Base-by-base conservation (phyloP, 2,113 vertebrate species). In the Bufo gargarizans region DNA sequence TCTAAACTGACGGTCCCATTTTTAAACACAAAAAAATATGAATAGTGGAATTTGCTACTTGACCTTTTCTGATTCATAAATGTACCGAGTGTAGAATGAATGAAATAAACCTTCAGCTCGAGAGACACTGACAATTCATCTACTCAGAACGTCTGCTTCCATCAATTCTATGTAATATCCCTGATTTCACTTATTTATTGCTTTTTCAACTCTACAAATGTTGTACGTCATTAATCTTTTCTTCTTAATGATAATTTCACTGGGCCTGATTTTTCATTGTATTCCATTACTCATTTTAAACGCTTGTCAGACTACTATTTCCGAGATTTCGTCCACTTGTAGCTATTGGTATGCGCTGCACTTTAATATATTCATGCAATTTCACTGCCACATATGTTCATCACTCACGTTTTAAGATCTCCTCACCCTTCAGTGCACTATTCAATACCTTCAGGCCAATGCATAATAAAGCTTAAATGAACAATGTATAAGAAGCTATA, bases 201-300 rank as follows among this genome's bases (percentile, higher is more conserved):
- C 13, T 49, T 45, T 20, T 47, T 4, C 59, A 47, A 63, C 78
- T 81, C 56, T 4, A 58, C 2, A 49, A 33, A 17, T 71, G 12
- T 84, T 53, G n/a, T 50, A 84, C 72, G 43, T 84, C 49, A 84
- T 84, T 84, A 84, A 84, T 55, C 59, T 84, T 84, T 71, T 33
- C 55, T 19, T 69, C 80, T 59, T 55, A 81, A 65, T 55, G 33
- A 56, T 22, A 50, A 80, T 67, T 76, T 8, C 43, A 13, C 69
- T 47, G 53, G 33, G 11, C 19, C 83, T 56, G 50, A 59, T 69
- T 43, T 56, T 16, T 78, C n/a, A 49, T 22, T 3, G 9, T 13
- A 16, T n/a, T 17, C 16, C 53, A 85, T 85, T 49, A 85, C 14
- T 47, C 71, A 76, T 47, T 85, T 76, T 71, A 10, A 5, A 55